Conservation (phyloP, 2,797 vertebrate genomes). For the Pitangus sulphuratus region DNA sequence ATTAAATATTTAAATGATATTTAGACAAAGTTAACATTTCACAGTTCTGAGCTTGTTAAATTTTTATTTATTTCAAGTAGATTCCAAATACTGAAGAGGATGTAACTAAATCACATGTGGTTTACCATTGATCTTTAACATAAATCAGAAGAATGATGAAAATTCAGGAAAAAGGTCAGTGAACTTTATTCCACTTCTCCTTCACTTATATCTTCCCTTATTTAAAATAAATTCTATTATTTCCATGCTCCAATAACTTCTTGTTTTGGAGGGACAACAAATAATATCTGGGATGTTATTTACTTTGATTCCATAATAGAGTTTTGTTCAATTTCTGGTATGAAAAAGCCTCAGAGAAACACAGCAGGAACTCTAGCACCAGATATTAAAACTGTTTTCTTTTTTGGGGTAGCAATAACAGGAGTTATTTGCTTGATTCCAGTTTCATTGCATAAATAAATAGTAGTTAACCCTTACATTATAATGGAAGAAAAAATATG, state of each 20-base stretch:
- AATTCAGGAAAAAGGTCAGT: slow-evolving; percentile 33
- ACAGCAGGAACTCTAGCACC: background rate
- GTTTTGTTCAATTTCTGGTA: slow-evolving; percentile 31
- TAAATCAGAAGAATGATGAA: slow-evolving; percentile 9
- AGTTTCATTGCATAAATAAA: background rate
- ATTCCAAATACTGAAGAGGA: background rate
- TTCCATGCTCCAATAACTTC: background rate
- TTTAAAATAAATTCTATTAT: slow-evolving; percentile 37
- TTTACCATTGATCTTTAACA: slow-evolving; percentile 19
- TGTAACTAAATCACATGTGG: background rate
- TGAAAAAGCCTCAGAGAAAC: slow-evolving; percentile 53
- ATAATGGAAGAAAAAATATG: background rate
- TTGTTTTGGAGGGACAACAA: slow-evolving; percentile 9
- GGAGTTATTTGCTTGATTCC: slow-evolving; percentile 22
- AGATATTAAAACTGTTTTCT: slow-evolving; percentile 23
- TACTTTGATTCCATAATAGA: slow-evolving; percentile 48
- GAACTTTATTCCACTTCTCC: background rate
- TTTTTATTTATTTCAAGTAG: background rate
- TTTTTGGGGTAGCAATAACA: background rate
- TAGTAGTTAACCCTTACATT: background rate
- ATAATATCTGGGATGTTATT: slow-evolving; percentile 41
- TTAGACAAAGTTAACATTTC: background rate
- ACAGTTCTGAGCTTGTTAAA: background rate
- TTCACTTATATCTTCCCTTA: background rate
- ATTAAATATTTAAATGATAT: slow-evolving; percentile 30